Evolutionary conservation across 2,113 vertebrate species (phyloP), one percentile per base, ranked within the genome.

Genomic region (Buteo buteo): DNA sequence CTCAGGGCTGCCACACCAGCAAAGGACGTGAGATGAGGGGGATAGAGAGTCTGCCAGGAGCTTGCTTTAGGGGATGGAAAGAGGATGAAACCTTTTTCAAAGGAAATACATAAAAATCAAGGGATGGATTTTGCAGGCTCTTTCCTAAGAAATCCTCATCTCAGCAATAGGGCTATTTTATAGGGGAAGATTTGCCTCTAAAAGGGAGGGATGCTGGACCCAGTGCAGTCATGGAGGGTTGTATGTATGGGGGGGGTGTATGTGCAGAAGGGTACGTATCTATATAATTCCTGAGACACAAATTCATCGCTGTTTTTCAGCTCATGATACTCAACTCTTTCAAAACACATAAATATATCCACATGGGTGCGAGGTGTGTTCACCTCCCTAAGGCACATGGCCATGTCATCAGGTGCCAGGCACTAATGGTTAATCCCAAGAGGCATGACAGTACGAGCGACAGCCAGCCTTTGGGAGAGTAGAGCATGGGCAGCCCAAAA

Each of bases 381-480:
- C 74, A 11, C 10, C n/a, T 22, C 61, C 24, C 45, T 12, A 19
- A 47, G 55, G 64, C 42, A 8, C 7, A 5, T 21, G 67, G 42
- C 59, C 47, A 6, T 22, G 1, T 58, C 24, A 10, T 14, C 40
- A 14, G 61, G 52, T 45, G 34, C 59, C 73, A 31, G n/a, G 22
- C 59, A 61, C 61, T 15, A 0, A 5, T 1, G 29, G 18, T 32
- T 49, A 19, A 47, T 40, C 31, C 71, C 42, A 38, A n/a, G 22
- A 57, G 18, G 19, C 13, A 6, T 2, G 7, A 25, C 25, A 7
- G 34, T 3, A 11, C 4, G 20, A 21, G 52, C 2, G 1, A 45
- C 34, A 36, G 28, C 31, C 42, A 17, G 38, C 44, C 29, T 45
- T 32, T 3, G 9, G 16, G 42, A 49, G 18, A 20, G 14, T 2